These are phyloP conservation scores for Drosophila mimica DNA, from an alignment of 2,888 invertebrate species.

Conservation along the genomic window DNA sequence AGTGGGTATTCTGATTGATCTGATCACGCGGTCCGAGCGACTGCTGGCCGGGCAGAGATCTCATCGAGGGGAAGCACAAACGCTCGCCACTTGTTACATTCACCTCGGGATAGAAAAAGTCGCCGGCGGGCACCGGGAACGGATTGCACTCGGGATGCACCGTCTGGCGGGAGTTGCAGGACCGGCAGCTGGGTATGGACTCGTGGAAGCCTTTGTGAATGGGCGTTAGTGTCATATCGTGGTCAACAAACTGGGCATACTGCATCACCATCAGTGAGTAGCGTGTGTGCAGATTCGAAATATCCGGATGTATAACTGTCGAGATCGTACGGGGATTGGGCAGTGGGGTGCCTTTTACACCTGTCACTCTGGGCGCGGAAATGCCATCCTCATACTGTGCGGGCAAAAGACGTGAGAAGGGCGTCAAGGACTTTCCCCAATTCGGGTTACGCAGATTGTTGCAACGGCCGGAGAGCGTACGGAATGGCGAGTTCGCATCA, in stretches of 20 bases:
- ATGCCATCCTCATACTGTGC: constrained; percentile 96
- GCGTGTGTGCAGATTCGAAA: constrained; percentile 93
- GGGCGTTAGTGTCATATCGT: constrained; percentile 97
- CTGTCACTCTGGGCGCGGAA: constrained; percentile 90
- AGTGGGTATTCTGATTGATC: constrained; percentile 97
- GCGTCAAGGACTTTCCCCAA: constrained; percentile 93
- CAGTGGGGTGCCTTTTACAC: constrained; percentile 90
- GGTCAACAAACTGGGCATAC: constrained; percentile 96
- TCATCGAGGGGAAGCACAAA: constrained; percentile 97
- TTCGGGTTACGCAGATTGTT: constrained; percentile 94
- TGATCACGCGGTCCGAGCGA: constrained; percentile 95
- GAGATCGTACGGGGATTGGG: constrained; percentile 95
- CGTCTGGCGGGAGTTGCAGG: constrained; percentile 93
- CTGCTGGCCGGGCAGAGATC: constrained; percentile 96
- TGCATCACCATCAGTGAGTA: constrained; percentile 98
- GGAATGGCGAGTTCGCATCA: constrained; percentile 89
- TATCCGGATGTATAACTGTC: constrained; percentile 95
- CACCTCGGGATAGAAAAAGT: constrained; percentile 95
- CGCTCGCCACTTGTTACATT: constrained; percentile 93
- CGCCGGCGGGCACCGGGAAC: constrained; percentile 94
- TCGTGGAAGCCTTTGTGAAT: constrained; percentile 96
- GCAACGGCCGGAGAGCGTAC: constrained; percentile 92
- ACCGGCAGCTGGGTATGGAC: constrained; percentile 94
- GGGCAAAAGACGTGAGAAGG: constrained; percentile 93
- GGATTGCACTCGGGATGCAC: constrained; percentile 98